phyloP scores from a whole-genome alignment of 2,113 vertebrate species.

The Microcebus jonahi region DNA sequence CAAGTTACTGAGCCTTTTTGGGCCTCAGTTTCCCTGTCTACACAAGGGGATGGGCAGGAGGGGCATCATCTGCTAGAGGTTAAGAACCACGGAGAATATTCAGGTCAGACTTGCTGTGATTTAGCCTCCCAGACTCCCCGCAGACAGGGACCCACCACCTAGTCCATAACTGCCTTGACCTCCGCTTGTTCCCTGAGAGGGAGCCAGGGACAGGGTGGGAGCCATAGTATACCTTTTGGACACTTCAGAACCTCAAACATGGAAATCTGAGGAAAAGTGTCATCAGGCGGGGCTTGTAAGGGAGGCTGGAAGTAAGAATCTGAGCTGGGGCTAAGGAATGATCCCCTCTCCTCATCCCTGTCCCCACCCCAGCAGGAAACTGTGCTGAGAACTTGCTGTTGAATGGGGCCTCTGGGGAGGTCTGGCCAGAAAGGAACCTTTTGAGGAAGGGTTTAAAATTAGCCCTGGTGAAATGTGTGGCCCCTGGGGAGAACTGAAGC shows the following conservation, averaged over 20 bases:
- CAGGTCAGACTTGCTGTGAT: not conserved
- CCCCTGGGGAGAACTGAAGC: conserved; percentile 41
- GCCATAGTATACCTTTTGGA: not conserved
- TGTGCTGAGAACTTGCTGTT: conserved; percentile 69
- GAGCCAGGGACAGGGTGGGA: not conserved
- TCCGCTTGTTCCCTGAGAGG: not conserved
- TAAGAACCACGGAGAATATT: not conserved
- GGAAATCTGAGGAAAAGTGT: not conserved
- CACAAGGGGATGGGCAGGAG: not conserved
- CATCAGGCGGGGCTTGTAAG: not conserved
- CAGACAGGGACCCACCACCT: not conserved
- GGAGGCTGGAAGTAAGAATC: not conserved
- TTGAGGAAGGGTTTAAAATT: conserved; percentile 73
- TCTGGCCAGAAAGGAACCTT: conserved; percentile 50
- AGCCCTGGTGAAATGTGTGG: conserved; percentile 36
- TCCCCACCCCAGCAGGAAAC: conserved; percentile 44
- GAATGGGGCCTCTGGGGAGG: conserved; percentile 62
- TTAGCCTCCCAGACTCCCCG: not conserved
- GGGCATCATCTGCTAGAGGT: not conserved
- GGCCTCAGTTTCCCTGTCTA: not conserved
- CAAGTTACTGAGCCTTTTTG: not conserved
- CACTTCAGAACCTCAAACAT: not conserved
- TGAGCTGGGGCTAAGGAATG: not conserved
- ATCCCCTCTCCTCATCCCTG: not conserved
- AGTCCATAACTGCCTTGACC: not conserved